These are phyloP conservation scores for Bacillus rossius DNA, from an alignment of 1,140 invertebrate genomes.

Conservation along the genomic window DNA sequence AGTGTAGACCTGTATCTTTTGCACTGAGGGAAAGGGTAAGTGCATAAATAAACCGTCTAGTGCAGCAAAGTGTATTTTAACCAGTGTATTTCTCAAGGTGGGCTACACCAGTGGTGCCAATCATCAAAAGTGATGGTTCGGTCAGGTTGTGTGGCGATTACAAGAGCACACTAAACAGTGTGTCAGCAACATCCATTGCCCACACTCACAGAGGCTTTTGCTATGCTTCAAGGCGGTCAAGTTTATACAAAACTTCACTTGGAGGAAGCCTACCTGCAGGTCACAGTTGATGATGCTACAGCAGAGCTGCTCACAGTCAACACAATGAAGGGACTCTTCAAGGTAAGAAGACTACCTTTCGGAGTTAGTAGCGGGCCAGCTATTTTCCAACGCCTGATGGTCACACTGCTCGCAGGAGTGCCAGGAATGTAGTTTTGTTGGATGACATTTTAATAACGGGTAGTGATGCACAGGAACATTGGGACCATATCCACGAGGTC, in stretches of 20 bases:
- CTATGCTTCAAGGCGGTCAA: background rate
- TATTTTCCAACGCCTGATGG: constrained; percentile 37
- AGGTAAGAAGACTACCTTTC: constrained; percentile 35
- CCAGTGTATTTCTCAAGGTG: constrained; percentile 28
- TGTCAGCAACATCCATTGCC: constrained; percentile 28
- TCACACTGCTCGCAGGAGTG: constrained; percentile 28
- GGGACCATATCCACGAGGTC: constrained; percentile 18
- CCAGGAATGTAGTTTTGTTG: constrained; percentile 20
- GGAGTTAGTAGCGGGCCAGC: constrained; percentile 32
- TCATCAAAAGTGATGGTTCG: constrained; percentile 31
- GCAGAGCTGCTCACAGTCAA: constrained; percentile 14
- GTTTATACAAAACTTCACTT: constrained; percentile 4
- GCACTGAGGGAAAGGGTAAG: constrained; percentile 38
- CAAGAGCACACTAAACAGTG: constrained; percentile 31
- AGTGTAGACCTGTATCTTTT: constrained; percentile 33
- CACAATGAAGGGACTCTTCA: constrained; percentile 28
- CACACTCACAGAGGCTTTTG: constrained; percentile 19
- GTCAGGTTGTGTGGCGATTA: constrained; percentile 35
- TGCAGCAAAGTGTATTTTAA: constrained; percentile 27
- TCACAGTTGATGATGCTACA: too few relatives aligned
- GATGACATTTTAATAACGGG: constrained; percentile 27
- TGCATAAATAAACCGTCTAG: constrained; percentile 37
- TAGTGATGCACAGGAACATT: constrained; percentile 23
- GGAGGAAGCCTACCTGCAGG: background rate
- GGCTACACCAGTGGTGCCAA: constrained; percentile 37